Percentiles rank a stretch among this genome's conserved stretches.
Evolutionary conservation across 2,797 vertebrate species (phyloP).

Genomic region (Ataeniobius toweri): DNA sequence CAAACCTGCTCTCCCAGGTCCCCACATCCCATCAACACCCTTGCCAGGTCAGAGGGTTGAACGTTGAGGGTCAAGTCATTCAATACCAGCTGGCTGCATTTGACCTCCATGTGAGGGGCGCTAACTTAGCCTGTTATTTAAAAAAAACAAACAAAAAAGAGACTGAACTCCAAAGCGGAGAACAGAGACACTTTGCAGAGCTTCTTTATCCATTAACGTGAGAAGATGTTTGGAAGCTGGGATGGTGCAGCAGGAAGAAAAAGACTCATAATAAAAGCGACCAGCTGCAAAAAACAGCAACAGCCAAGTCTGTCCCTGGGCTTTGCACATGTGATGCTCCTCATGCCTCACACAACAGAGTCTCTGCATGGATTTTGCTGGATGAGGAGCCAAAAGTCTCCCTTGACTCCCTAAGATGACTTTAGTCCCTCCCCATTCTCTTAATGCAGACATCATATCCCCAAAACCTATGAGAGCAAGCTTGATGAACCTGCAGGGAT

Average conservation of each 20-base stretch:
- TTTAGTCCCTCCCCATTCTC: conserved; percentile 31
- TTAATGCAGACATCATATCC: conserved; percentile 64
- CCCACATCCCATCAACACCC: conserved; percentile 43
- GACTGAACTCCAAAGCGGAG: conserved; percentile 49
- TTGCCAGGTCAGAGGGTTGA: conserved; percentile 65
- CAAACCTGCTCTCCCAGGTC: conserved; percentile 61
- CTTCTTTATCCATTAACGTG: conserved; percentile 35
- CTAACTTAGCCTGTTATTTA: conserved; percentile 42
- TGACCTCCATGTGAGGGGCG: conserved; percentile 35
- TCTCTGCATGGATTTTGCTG: conserved; percentile 39
- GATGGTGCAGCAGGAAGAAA: conserved; percentile 4
- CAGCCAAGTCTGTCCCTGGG: conserved; percentile 41
- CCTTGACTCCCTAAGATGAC: conserved; percentile 38
- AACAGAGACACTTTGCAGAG: conserved; percentile 44
- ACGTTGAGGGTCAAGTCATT: conserved; percentile 56
- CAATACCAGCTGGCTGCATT: conserved; percentile 63
- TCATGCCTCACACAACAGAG: conserved; percentile 29
- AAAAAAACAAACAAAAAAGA: conserved; percentile 38
- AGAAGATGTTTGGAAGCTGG: conserved; percentile 21
- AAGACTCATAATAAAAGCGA: conserved; percentile 33
- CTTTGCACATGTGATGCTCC: conserved; percentile 23
- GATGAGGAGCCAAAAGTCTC: conserved; percentile 36
- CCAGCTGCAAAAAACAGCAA: conserved; percentile 14
- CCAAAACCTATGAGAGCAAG: conserved; percentile 71
- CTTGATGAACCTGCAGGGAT: conserved; percentile 72